A percentile compares a stretch with the other conserved stretches of the same genome.
Evolutionary conservation across 2,888 invertebrate species (phyloP).

Genomic region (Anodontia alba): DNA sequence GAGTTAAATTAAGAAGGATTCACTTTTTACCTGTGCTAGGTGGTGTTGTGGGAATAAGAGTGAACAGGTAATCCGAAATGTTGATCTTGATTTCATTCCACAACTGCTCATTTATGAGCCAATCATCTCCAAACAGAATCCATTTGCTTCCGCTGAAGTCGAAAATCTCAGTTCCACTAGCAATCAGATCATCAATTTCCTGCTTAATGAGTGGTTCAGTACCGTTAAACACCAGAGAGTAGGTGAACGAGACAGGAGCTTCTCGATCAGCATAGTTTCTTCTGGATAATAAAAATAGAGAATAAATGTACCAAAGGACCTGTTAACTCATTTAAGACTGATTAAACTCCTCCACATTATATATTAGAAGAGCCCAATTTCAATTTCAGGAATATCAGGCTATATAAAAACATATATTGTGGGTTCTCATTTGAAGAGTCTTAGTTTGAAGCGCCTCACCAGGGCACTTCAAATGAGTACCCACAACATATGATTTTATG

Average conservation of each 20-base stretch:
- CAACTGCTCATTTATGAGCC: slow-evolving; percentile 46
- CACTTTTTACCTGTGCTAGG: slow-evolving; percentile 60
- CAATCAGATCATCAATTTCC: slow-evolving; percentile 55
- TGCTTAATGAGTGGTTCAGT: slow-evolving; percentile 58
- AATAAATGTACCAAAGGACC: too few relatives aligned
- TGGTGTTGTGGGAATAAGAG: slow-evolving; percentile 49
- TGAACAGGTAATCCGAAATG: slow-evolving; percentile 67
- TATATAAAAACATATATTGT: too few relatives aligned
- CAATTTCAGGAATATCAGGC: too few relatives aligned
- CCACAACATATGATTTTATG: too few relatives aligned
- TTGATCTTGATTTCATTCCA: slow-evolving; percentile 66
- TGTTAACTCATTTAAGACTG: slow-evolving; percentile 60
- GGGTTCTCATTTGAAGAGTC: too few relatives aligned
- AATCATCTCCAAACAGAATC: slow-evolving; percentile 50
- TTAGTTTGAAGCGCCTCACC: too few relatives aligned
- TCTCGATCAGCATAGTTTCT: slow-evolving; percentile 52
- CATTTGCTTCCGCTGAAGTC: slow-evolving; percentile 48
- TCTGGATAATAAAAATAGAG: slow-evolving; percentile 26
- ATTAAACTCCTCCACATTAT: too few relatives aligned
- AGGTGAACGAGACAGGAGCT: slow-evolving; percentile 65
- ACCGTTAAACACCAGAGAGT: slow-evolving; percentile 67
- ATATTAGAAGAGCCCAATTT: too few relatives aligned
- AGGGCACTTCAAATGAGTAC: too few relatives aligned
- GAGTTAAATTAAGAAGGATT: too few relatives aligned
- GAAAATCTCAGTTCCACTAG: slow-evolving; percentile 39